Evolutionary conservation across 2,113 vertebrate genomes (phyloP).

Genomic region (Struthio camelus): DNA sequence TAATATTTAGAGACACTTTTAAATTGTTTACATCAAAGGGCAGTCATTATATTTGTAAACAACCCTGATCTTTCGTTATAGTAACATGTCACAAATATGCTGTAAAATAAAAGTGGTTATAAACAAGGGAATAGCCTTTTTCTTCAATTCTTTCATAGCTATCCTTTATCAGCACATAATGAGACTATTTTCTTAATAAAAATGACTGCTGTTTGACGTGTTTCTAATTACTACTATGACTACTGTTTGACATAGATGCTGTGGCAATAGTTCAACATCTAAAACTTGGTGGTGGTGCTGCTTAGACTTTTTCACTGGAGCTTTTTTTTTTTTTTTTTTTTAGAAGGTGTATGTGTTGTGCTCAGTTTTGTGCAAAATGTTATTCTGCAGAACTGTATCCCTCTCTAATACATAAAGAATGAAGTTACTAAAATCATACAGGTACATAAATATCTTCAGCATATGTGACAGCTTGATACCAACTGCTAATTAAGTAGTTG

Average conservation of each 20-base stretch:
- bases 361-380: background rate
- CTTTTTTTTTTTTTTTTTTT: background rate
- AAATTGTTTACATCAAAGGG: conserved; percentile 77
- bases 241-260: background rate
- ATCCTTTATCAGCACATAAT: background rate
- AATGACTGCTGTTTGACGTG: background rate
- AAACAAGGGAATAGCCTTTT: conserved; percentile 38
- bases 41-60: conserved; percentile 81
- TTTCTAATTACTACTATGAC: background rate
- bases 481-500: background rate
- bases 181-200: background rate
- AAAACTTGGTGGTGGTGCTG: background rate
- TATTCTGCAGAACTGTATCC: accelerated
- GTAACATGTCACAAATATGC: conserved; percentile 75
- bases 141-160: background rate
- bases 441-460: background rate
- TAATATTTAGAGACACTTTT: conserved; percentile 79
- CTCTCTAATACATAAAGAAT: background rate
- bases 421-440: background rate
- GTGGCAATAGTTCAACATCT: background rate
- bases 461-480: background rate
- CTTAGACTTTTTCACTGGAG: background rate
- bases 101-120: conserved; percentile 84
- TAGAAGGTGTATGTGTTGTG: background rate
- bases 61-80: conserved; percentile 72